Evolutionary conservation across 2,888 invertebrate genomes (phyloP).

Genomic region (Philereme vetulata): DNA sequence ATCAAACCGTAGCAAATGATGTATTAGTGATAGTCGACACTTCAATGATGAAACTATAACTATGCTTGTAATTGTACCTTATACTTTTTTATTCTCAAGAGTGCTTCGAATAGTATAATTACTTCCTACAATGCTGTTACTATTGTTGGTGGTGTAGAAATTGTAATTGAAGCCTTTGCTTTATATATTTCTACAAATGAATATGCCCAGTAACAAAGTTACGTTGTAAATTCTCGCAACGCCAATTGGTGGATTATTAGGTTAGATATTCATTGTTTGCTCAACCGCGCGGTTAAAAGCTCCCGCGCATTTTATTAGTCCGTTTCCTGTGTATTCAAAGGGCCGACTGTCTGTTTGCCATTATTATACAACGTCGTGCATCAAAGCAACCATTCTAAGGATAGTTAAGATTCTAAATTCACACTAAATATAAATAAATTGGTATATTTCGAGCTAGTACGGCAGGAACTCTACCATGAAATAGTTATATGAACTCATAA

Average conservation of each 20-base stretch:
- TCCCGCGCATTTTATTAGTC: slow-evolving; percentile 54
- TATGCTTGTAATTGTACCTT: slow-evolving; percentile 51
- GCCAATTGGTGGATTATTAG: slow-evolving; percentile 13
- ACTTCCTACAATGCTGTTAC: slow-evolving; percentile 49
- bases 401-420: slow-evolving; percentile 50
- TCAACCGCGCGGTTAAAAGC: slow-evolving; percentile 47
- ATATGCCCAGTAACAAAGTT: slow-evolving; percentile 21
- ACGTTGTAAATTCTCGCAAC: slow-evolving; percentile 25
- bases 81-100: slow-evolving; percentile 50
- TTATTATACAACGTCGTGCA: slow-evolving; percentile 68
- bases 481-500: slow-evolving; percentile 15
- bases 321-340: slow-evolving; percentile 62
- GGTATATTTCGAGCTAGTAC: slow-evolving; percentile 20
- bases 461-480: slow-evolving; percentile 41
- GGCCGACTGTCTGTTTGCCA: slow-evolving; percentile 50
- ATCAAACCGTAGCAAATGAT: slow-evolving; percentile 46
- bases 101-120: slow-evolving; percentile 52
- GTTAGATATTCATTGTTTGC: slow-evolving; percentile 39
- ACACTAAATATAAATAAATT: slow-evolving; percentile 32
- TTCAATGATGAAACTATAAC: slow-evolving; percentile 54
- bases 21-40: slow-evolving; percentile 49
- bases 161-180: slow-evolving; percentile 35
- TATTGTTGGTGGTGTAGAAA: slow-evolving; percentile 43
- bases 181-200: slow-evolving; percentile 21
- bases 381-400: slow-evolving; percentile 63